Conservation (phyloP, 1,140 invertebrate genomes). For the Octopus bimaculoides region DNA sequence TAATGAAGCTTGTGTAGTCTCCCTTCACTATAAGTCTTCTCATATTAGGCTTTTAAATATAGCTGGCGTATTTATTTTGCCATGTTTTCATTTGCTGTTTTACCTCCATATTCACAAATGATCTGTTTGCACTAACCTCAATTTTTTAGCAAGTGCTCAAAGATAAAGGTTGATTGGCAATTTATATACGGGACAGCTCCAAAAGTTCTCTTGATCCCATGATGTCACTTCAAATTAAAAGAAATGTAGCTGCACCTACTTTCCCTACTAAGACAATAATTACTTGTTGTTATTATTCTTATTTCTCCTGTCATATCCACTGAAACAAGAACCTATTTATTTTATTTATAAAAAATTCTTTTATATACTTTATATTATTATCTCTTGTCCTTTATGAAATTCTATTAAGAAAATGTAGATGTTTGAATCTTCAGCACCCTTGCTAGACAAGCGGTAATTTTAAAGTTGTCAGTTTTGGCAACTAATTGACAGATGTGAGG, state of each 20-base stretch:
- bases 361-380: neutral
- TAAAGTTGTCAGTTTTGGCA: neutral
- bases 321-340: neutral
- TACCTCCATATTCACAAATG: too few relatives aligned
- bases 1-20: too few relatives aligned
- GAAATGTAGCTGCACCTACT: neutral
- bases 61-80: too few relatives aligned
- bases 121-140: too few relatives aligned
- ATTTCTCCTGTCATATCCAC: neutral
- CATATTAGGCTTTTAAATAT: too few relatives aligned
- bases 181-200: too few relatives aligned
- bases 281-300: neutral
- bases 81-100: too few relatives aligned
- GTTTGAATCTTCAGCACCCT: neutral
- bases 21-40: too few relatives aligned
- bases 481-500: constrained; percentile 12
- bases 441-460: too few relatives aligned
- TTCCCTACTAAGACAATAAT: neutral
- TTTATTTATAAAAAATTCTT: neutral
- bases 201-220: too few relatives aligned
- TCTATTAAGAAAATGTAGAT: neutral
- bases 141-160: too few relatives aligned
- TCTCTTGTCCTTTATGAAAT: neutral
- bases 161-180: too few relatives aligned
- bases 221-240: neutral